Percentiles rank a stretch among this genome's conserved stretches.
Evolutionary conservation across 2,888 invertebrate genomes (phyloP).

Genomic region (Sturmia bella): DNA sequence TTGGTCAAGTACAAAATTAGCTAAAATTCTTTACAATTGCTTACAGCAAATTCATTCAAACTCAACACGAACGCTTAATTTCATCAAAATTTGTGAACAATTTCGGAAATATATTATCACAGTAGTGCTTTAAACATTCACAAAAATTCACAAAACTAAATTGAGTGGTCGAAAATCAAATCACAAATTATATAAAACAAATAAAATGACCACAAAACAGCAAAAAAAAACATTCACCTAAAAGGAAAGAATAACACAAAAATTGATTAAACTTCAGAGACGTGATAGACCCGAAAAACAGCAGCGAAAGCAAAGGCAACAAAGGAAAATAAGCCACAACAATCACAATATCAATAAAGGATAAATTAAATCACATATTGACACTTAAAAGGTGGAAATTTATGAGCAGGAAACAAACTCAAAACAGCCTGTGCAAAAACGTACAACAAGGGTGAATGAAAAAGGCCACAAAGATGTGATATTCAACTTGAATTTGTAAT

Average conservation of each 20-base stretch:
- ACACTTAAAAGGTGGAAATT: slow-evolving; percentile 19
- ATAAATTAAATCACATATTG: slow-evolving; percentile 22
- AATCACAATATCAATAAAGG: slow-evolving; percentile 7
- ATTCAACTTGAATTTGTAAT: slow-evolving; percentile 20
- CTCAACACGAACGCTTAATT: too few species aligned
- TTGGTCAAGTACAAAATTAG: too few species aligned
- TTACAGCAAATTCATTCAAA: too few species aligned
- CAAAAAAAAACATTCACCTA: background rate
- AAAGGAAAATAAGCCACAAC: background rate
- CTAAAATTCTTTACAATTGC: too few species aligned
- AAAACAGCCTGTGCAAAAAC: background rate
- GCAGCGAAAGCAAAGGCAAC: background rate
- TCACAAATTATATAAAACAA: background rate
- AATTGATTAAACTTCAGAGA: slow-evolving; percentile 42
- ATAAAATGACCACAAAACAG: background rate
- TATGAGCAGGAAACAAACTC: slow-evolving; percentile 7
- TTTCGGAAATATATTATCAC: slow-evolving; percentile 2
- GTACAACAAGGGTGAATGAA: background rate
- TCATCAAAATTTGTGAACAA: too few species aligned
- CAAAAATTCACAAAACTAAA: slow-evolving; percentile 2
- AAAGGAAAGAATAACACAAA: slow-evolving; percentile 17
- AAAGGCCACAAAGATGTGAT: background rate
- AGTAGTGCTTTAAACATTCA: slow-evolving; percentile 2
- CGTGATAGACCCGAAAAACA: slow-evolving; percentile 3
- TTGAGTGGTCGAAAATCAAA: background rate